Evolutionary conservation across 1,140 invertebrate genomes (phyloP).

Genomic region (Danaus melanippus): DNA sequence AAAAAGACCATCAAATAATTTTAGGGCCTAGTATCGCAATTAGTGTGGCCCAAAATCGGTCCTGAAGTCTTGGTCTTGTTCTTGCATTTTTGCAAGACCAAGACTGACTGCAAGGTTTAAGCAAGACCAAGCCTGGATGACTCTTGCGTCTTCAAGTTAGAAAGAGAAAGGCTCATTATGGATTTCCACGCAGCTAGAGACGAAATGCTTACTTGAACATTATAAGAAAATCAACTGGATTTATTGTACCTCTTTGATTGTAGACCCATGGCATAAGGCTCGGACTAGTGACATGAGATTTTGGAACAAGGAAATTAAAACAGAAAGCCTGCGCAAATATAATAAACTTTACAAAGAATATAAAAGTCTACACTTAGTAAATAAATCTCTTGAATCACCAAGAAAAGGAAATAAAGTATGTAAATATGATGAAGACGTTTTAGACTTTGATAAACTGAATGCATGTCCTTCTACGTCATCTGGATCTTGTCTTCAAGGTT

Average conservation of each 20-base stretch:
- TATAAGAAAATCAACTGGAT: conserved; percentile 49
- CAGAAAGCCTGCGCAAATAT: conserved; percentile 35
- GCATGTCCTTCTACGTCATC: conserved; percentile 34
- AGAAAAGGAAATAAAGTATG: conserved; percentile 33
- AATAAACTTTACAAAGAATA: conserved; percentile 39
- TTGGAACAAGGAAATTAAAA: conserved; percentile 44
- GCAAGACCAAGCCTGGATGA: no score
- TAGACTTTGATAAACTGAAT: conserved; percentile 40
- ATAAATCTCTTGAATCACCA: conserved; percentile 32
- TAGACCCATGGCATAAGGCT: conserved; percentile 47
- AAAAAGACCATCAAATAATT: no score
- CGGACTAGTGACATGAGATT: conserved; percentile 45
- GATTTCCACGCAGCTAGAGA: conserved; percentile 41
- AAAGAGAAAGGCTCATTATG: conserved; percentile 37
- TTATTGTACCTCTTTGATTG: conserved; percentile 46
- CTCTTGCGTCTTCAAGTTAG: no score
- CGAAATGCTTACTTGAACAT: conserved; percentile 44
- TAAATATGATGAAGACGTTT: conserved; percentile 26
- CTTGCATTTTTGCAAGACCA: no score
- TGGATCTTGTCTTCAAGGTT: background rate
- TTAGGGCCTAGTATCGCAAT: no score
- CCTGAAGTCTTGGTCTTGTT: no score
- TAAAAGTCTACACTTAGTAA: conserved; percentile 29
- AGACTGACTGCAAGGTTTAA: no score
- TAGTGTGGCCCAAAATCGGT: no score